Percentiles rank a stretch among this genome's conserved stretches.
These are phyloP conservation scores for Artemisiospiza belli DNA, from an alignment of 2,113 vertebrate species.

Conservation along the genomic window DNA sequence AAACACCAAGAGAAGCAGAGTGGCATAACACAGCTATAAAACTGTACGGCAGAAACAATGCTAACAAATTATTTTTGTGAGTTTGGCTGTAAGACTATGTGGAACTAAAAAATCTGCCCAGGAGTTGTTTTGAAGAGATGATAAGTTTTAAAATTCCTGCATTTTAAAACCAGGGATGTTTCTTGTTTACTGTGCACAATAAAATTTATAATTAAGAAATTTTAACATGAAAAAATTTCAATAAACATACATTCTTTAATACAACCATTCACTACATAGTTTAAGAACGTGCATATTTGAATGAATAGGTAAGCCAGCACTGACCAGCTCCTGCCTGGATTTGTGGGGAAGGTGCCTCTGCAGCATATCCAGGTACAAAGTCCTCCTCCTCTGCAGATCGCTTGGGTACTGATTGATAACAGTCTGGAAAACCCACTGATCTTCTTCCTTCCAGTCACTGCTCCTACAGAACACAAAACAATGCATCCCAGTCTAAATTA, in stretches of 20 bases:
- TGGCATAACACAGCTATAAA: not conserved
- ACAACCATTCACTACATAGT: not conserved
- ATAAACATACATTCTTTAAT: not conserved
- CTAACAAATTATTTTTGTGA: not conserved
- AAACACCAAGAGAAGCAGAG: not conserved
- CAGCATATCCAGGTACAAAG: slow-evolving; percentile 85
- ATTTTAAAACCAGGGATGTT: not conserved
- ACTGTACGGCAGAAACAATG: not conserved
- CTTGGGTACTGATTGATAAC: slow-evolving; percentile 81
- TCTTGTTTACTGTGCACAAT: not conserved
- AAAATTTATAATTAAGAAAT: not conserved
- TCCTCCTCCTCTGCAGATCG: slow-evolving; percentile 77
- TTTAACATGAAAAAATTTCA: not conserved
- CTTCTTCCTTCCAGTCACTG: slow-evolving; percentile 81
- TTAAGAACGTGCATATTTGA: not conserved
- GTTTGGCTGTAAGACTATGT: not conserved
- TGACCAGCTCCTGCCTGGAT: slow-evolving; percentile 85
- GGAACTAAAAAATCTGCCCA: not conserved
- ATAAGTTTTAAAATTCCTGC: not conserved
- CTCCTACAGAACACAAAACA: slow-evolving; percentile 67
- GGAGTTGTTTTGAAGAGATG: not conserved
- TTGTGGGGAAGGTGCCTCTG: slow-evolving; percentile 83
- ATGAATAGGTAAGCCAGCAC: slow-evolving; percentile 29
- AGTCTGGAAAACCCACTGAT: slow-evolving; percentile 82
- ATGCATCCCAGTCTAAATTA: not conserved